Evolutionary conservation across 2,797 vertebrate genomes (phyloP).

Genomic region (Lagorchestes hirsutus): DNA sequence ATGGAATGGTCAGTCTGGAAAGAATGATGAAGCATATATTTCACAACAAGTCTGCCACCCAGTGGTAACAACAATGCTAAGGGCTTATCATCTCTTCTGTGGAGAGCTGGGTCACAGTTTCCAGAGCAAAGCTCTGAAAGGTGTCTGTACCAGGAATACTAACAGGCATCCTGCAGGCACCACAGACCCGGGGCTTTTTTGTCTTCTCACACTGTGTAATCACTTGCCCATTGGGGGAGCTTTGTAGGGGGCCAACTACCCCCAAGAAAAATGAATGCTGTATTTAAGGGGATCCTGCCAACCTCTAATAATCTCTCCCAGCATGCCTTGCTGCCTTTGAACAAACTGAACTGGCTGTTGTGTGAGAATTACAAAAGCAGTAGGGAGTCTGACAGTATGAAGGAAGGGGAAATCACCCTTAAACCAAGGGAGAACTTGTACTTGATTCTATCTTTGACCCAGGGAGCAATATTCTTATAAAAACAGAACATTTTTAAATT

Average conservation of each 20-base stretch:
- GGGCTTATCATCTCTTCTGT: slow-evolving; percentile 61
- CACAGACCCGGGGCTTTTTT: neutral
- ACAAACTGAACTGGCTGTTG: slow-evolving; percentile 50
- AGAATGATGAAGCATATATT: slow-evolving; percentile 28
- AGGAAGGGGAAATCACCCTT: slow-evolving; percentile 42
- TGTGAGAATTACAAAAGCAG: slow-evolving; percentile 60
- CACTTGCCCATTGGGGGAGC: slow-evolving; percentile 60
- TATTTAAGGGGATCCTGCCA: slow-evolving; percentile 57
- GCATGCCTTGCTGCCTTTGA: slow-evolving; percentile 25
- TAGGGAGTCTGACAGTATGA: slow-evolving; percentile 33
- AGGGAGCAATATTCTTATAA: neutral
- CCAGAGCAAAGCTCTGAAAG: slow-evolving; percentile 32
- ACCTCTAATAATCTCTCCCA: slow-evolving; percentile 60
- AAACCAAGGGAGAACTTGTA: slow-evolving; percentile 40
- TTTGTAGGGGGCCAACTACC: slow-evolving; percentile 66
- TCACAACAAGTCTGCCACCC: slow-evolving; percentile 53
- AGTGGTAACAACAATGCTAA: slow-evolving; percentile 15
- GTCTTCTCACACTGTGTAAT: slow-evolving; percentile 49
- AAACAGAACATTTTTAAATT: slow-evolving; percentile 1
- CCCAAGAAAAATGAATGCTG: slow-evolving; percentile 71
- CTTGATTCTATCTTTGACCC: neutral
- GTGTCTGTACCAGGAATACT: slow-evolving; percentile 4
- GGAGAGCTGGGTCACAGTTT: slow-evolving; percentile 47
- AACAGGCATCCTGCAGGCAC: slow-evolving; percentile 50
- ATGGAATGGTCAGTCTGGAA: slow-evolving; percentile 34